Evolutionary conservation across 2,888 invertebrate species (phyloP).

Genomic region (Thereva nobilitata): DNA sequence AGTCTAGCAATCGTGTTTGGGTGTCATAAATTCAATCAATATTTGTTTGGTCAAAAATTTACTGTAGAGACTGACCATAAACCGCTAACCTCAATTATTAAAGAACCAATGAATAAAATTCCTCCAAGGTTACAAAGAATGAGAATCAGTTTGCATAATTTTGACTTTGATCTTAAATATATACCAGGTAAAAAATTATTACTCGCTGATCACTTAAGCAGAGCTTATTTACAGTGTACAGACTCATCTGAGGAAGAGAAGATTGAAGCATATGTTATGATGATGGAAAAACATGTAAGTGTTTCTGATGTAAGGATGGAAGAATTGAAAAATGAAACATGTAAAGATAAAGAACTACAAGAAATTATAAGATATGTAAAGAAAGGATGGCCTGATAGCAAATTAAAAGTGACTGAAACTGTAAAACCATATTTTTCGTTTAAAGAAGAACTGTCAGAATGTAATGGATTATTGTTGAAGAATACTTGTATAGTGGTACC

Average conservation of each 20-base stretch:
- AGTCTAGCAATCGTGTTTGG: conserved; percentile 50
- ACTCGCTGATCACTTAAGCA: conserved; percentile 47
- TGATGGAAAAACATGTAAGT: conserved; percentile 36
- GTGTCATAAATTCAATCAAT: conserved; percentile 50
- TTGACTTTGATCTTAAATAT: conserved; percentile 42
- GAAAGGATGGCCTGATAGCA: conserved; percentile 31
- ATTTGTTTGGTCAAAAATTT: conserved; percentile 46
- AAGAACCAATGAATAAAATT: conserved; percentile 46
- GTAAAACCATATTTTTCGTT: conserved; percentile 3
- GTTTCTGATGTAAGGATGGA: background rate
- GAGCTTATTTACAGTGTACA: conserved; percentile 39
- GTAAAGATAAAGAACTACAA: too few relatives aligned
- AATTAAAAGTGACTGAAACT: conserved; percentile 17
- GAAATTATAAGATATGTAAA: background rate
- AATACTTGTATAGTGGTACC: conserved; percentile 43
- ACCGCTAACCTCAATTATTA: conserved; percentile 47
- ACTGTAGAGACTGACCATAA: conserved; percentile 49
- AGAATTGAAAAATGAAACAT: too few relatives aligned
- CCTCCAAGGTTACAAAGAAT: conserved; percentile 48
- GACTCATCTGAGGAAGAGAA: conserved; percentile 34
- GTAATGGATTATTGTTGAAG: conserved; percentile 37
- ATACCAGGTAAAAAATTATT: conserved; percentile 47
- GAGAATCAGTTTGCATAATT: conserved; percentile 48
- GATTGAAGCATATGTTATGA: conserved; percentile 39
- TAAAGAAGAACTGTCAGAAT: background rate